phyloP scores from a whole-genome alignment of 2,797 vertebrate species.

The Pantherophis alleghaniensis region DNA sequence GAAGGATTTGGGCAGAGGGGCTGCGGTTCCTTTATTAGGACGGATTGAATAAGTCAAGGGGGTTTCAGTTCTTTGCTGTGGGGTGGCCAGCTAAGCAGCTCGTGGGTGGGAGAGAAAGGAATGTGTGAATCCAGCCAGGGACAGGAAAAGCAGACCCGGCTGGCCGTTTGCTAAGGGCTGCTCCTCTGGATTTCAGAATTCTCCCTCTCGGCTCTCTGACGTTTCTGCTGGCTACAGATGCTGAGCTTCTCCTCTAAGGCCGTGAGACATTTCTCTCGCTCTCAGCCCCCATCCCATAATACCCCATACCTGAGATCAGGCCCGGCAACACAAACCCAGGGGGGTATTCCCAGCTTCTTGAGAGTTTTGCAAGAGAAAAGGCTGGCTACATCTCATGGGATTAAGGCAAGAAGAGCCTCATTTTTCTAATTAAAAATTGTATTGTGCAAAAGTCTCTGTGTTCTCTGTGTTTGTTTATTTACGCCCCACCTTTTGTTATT shows the following conservation, averaged over 20 bases:
- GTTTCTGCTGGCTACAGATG: not conserved
- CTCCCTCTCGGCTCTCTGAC: not conserved
- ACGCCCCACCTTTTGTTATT: not conserved
- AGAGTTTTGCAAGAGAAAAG: not conserved
- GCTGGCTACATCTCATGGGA: not conserved
- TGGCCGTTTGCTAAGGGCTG: not conserved
- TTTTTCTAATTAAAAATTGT: conserved; percentile 4
- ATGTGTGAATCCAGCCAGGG: not conserved
- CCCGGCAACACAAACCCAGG: not conserved
- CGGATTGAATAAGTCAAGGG: not conserved
- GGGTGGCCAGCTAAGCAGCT: not conserved
- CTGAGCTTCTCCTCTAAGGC: not conserved
- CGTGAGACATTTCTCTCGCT: not conserved
- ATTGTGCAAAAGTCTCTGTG: not conserved
- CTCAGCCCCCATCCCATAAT: not conserved
- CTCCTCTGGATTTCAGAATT: not conserved
- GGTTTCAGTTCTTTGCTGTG: not conserved
- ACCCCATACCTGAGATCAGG: not conserved
- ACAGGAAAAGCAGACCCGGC: not conserved
- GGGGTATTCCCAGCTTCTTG: not conserved
- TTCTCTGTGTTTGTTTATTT: not conserved
- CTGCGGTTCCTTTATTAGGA: not conserved
- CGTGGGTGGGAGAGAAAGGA: not conserved
- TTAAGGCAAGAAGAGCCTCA: not conserved
- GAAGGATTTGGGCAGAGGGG: not conserved